Base-by-base conservation (phyloP, 2,113 vertebrate species). In the Colaptes auratus region DNA sequence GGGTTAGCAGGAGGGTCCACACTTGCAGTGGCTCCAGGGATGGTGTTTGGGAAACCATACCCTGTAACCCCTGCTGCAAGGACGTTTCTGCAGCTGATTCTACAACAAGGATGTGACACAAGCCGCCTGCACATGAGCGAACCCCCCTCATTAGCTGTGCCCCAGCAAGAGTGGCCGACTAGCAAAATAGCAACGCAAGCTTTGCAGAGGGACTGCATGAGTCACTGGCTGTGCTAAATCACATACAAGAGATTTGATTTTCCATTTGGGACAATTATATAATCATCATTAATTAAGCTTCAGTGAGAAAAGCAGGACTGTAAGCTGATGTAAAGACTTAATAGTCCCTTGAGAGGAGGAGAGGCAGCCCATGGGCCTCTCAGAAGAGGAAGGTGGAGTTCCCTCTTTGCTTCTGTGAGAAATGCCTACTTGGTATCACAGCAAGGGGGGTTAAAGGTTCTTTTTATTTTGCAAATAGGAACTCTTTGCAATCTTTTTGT, bases 281-380 rank as follows among this genome's bases (percentile, higher is more conserved):
- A 95, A 96, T 79, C 90, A 72, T 79, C 92, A 83, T 96, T 96
- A 96, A 96, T 94, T 94, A 94, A 94, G 92, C 92, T 96, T 93
- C 94, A 93, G 3, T 89, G 92, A 92, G 89, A 78, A 94, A 90
- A 92, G 44, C 74, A 8, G 66, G 80, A 33, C 90, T 84, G 83
- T 84, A 95, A 92, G 80, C 89, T 92, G 92, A 94, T 6, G 10
- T 61, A 66, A 89, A 81, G 86, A 69, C 66, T 78, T 63, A 23
- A 58, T 15, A 58, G 76, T 65, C 88, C 30, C 44, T 3, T n/a
- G 73, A 89, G 92, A 80, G 61, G 28, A 53, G 52, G 58, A 42
- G 33, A 88, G 48, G 15, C 67, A 44, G 82, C 83, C 79, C 58
- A 2, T 3, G 48, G 80, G 80, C 81, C 70, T 56, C 48, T 84